Base-by-base conservation (phyloP, 2,888 invertebrate species). In the Arctia plantaginis region DNA sequence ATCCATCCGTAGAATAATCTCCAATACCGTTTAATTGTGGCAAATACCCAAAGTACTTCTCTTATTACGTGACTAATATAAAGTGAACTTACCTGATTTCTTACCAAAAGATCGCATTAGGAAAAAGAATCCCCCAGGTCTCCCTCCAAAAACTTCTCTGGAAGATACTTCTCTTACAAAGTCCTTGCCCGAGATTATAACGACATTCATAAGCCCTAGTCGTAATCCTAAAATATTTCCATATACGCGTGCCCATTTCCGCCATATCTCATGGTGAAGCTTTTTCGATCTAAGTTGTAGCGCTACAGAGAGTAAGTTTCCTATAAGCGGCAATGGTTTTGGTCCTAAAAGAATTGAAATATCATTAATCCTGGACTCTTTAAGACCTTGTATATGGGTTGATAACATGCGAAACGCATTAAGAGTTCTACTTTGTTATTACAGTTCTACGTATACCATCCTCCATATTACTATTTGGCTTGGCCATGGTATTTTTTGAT, bases 51-150 rank as follows among this genome's bases (percentile, higher is more conserved):
- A n/a, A 55, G 12, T 3, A n/a, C 12, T 55, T 55, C 1, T 12
- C 1, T 12, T 3, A 55, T 23, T 15, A 0, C 8, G 3, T 66
- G 7, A 3, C 47, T n/a, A 27, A 71, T 41, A 65, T 12, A 33
- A 27, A 27, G 65, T 70, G 13, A 66, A 89, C 93, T 91, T 88
- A 97, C 98, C 98, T 74, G 97, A 92, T 88, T 97, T 96, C 89
- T 97, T 96, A 8, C 97, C 97, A 82, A 97, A 97, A 0, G 97
- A 96, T 75, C 98, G 95, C 83, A 97, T 92, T 67, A 96, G 94
- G 84, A 97, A 98, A 88, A 97, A 97, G 86, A 97, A 97, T 18
- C 97, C 97, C 87, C 97, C 96, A 0, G 98, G 98, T 78, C 98
- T 95, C 0, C 97, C 97, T 80, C 97, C 97, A 80, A 98, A 97